Evolutionary conservation across 2,797 vertebrate species (phyloP).

Genomic region (Threskiornis aethiopicus): DNA sequence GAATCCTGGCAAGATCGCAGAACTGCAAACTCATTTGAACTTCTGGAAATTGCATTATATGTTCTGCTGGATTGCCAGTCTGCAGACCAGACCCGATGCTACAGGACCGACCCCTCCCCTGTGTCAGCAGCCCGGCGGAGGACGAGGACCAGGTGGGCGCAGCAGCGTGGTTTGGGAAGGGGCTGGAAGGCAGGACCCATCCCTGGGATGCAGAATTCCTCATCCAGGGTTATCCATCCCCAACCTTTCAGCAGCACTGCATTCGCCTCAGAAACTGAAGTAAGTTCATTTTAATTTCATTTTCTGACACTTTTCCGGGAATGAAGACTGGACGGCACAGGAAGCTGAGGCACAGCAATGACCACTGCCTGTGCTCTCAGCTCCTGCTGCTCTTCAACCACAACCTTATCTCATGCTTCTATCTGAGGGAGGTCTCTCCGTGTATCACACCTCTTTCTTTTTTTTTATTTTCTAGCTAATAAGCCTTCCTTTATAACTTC

Average conservation of each 20-base stretch:
- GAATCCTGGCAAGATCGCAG: not conserved
- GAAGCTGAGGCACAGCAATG: not conserved
- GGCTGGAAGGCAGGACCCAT: fast-evolving
- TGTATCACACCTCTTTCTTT: not conserved
- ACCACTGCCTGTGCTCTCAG: not conserved
- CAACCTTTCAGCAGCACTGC: not conserved
- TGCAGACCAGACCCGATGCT: not conserved
- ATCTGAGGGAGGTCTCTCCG: not conserved
- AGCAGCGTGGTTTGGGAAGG: not conserved
- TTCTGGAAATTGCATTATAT: not conserved
- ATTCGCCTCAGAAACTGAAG: not conserved
- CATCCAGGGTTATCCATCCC: not conserved
- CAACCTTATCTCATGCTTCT: not conserved
- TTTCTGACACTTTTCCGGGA: not conserved
- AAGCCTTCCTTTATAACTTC: not conserved
- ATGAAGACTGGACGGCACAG: not conserved
- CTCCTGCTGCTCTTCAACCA: not conserved
- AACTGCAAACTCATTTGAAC: not conserved
- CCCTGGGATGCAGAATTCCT: not conserved
- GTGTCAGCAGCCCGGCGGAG: not conserved
- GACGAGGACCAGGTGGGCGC: fast-evolving
- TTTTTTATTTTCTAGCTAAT: not conserved
- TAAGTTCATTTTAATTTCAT: not conserved
- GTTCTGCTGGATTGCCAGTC: not conserved
- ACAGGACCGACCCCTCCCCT: fast-evolving